A percentile compares a stretch with the other conserved stretches of the same genome.
These are phyloP conservation scores for Nyctereutes procyonoides DNA, from an alignment of 2,113 vertebrate genomes.

Conservation along the genomic window DNA sequence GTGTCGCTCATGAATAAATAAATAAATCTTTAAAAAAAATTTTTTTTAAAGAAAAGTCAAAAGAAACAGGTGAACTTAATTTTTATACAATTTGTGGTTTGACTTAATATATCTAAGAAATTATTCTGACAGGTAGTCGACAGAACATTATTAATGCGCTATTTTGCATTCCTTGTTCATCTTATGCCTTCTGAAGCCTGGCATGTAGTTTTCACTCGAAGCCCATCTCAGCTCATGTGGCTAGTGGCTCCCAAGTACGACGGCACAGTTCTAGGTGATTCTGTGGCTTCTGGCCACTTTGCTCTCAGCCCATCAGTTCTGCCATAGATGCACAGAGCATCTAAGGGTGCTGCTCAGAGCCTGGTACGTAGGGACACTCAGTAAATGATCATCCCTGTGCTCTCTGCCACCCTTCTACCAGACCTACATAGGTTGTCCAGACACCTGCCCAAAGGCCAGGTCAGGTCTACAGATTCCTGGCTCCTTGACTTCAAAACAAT, in stretches of 20 bases:
- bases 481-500: background rate
- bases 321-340: background rate
- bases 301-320: background rate
- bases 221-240: rapidly evolving
- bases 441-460: background rate
- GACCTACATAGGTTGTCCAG: background rate
- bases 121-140: background rate
- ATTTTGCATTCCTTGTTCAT: background rate
- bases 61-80: background rate
- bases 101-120: background rate
- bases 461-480: background rate
- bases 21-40: too few species aligned
- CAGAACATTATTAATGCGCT: background rate
- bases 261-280: rapidly evolving
- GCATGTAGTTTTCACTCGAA: too few species aligned
- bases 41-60: too few species aligned
- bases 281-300: background rate
- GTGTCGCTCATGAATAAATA: too few species aligned
- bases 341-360: background rate
- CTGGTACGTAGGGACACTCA: background rate
- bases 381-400: background rate
- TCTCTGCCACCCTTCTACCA: background rate
- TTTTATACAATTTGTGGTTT: background rate
- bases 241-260: rapidly evolving
- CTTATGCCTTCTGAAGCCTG: background rate